Conservation (phyloP, 1,140 invertebrate species). For the Galendromus occidentalis region DNA sequence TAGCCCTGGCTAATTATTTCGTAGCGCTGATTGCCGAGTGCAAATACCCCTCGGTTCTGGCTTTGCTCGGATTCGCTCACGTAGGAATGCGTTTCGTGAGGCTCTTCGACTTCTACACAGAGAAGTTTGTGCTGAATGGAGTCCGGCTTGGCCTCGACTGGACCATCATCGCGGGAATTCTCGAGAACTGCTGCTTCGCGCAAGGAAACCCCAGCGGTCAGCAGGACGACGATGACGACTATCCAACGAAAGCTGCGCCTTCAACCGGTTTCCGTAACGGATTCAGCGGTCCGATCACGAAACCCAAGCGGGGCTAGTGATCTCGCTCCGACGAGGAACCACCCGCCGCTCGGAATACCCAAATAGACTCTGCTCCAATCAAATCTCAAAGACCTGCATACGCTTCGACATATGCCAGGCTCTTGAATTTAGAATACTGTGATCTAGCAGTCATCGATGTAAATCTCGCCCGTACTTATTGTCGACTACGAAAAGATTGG, state of each 20-base stretch:
- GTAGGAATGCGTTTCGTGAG: not conserved
- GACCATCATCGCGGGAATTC: slow-evolving; percentile 8
- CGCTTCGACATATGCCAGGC: no score
- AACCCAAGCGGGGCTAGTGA: not conserved
- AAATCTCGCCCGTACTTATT: no score
- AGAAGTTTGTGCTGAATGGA: slow-evolving; percentile 3
- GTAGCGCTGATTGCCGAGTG: not conserved
- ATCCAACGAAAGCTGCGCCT: not conserved
- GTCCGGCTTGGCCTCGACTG: not conserved
- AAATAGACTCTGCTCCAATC: no score
- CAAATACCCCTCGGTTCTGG: not conserved
- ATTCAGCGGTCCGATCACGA: not conserved
- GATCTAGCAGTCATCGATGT: no score
- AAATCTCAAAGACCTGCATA: no score
- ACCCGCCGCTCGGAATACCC: no score
- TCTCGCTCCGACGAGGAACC: no score
- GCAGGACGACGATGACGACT: slow-evolving; percentile 8
- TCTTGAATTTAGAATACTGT: no score
- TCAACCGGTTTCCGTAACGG: not conserved
- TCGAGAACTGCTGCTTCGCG: slow-evolving; percentile 7
- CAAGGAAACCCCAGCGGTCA: not conserved
- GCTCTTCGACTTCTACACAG: slow-evolving; percentile 3
- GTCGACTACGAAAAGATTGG: no score
- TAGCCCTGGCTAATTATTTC: not conserved
- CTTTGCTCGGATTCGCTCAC: not conserved